A percentile compares a stretch with the other conserved stretches of the same genome.
Conservation (phyloP, 2,797 vertebrate genomes). For the Labeo calbasu region DNA sequence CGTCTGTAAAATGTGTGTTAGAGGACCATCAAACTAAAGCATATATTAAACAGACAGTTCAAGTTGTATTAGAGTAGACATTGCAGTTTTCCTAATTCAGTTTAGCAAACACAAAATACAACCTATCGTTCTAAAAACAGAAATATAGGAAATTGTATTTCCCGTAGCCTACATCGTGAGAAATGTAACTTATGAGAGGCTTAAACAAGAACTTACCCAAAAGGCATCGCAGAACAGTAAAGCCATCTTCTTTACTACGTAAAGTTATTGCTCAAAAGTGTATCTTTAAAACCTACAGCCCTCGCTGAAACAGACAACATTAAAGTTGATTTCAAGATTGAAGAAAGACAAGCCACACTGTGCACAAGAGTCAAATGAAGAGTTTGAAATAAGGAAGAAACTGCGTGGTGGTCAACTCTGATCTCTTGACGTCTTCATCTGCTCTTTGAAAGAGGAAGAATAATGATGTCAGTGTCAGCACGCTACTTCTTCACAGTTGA, state of each 20-base stretch:
- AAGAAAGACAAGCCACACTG: background rate
- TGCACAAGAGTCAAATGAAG: background rate
- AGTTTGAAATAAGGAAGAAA: conserved; percentile 24
- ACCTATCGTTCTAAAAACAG: background rate
- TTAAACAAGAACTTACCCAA: conserved; percentile 50
- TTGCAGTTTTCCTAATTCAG: background rate
- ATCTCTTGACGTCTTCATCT: background rate
- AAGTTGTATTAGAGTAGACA: background rate
- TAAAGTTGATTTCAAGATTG: background rate
- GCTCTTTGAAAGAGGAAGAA: conserved; percentile 38
- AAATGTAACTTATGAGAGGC: no score
- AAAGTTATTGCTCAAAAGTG: conserved; percentile 1
- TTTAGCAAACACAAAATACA: background rate
- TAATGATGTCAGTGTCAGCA: background rate
- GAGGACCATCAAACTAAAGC: background rate
- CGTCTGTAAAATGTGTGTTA: background rate
- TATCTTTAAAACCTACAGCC: background rate
- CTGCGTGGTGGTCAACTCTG: background rate
- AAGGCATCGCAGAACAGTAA: conserved; percentile 57
- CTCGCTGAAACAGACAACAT: background rate
- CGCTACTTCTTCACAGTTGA: background rate
- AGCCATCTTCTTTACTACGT: conserved; percentile 23
- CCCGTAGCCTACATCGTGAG: no score
- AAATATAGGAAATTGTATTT: background rate
- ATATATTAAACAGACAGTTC: background rate